Evolutionary conservation across 2,888 invertebrate species (phyloP).

Genomic region (Acanthoscelides obtectus): DNA sequence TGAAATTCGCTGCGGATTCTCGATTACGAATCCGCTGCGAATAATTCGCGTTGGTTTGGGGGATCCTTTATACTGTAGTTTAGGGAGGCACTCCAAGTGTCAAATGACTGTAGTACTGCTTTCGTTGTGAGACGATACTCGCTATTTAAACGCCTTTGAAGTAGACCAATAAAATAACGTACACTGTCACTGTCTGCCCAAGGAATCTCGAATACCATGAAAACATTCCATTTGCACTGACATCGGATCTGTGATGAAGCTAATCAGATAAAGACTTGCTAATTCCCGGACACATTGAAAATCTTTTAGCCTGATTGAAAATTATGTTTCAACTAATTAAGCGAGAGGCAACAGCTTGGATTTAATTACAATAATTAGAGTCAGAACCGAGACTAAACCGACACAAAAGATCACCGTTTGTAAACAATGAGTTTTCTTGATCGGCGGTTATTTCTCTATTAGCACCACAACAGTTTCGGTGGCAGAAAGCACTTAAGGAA

Average conservation of each 20-base stretch:
- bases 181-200: neutral
- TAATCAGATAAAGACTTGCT: neutral
- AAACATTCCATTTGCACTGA: neutral
- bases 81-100: no score
- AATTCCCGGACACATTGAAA: neutral
- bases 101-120: no score
- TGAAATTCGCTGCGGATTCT: no score
- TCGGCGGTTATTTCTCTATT: constrained; percentile 3
- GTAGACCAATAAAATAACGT: no score
- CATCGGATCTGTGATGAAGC: neutral
- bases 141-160: no score
- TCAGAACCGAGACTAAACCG: neutral
- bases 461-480: neutral
- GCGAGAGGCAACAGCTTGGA: constrained; percentile 3
- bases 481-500: neutral
- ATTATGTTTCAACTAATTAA: constrained; percentile 7
- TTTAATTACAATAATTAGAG: constrained; percentile 7
- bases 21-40: no score
- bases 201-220: neutral
- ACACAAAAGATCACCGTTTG: constrained; percentile 5
- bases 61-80: no score
- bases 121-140: no score
- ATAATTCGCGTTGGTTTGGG: no score
- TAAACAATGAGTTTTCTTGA: neutral
- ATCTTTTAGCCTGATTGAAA: constrained; percentile 4